Base-by-base conservation (phyloP, 2,888 invertebrate species). In the Torymus texanus region DNA sequence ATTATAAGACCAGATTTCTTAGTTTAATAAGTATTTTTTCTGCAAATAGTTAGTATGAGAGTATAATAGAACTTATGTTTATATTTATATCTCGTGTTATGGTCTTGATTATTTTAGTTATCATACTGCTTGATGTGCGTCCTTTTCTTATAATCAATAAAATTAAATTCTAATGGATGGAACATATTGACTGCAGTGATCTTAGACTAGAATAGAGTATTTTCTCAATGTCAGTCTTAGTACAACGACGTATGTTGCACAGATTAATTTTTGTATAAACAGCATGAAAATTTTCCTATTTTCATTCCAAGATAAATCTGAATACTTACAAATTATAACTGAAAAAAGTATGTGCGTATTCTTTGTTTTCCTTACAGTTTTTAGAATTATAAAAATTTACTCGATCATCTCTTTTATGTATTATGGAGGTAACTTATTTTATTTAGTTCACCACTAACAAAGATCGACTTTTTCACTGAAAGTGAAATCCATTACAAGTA, bases 151-250 rank as follows among this genome's bases (percentile, higher is more conserved):
- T 41, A 41, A 63, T 11, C 1, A 41, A 10, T 11, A 21, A 3
- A 61, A 21, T 61, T 29, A 16, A 51, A 65, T 18, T 50, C 51
- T 65, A 63, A 41, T 16, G 65, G 65, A 65, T 65, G 51, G 18
- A 65, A 65, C 41, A 41, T 5, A 16, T 63, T 4, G n/a, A 41
- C 51, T 51, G 10, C n/a, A 41, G n/a, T 13, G 18, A 41, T 41
- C 16, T 65, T 16, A 65, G 41, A 41, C 50, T 41, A 51, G 50
- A 65, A 29, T 16, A 51, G 18, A 2, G 50, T 50, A 51, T 13
- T 50, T 65, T 51, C 18, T 10, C 2, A 50, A 51, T 11, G 51
- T 65, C 65, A 51, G 50, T 65, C 65, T 65, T 29, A 29, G 29
- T 29, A 29, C 51, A 50, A 18, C 18, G 11, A 11, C 18, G 2